Percentiles rank a stretch among this genome's conserved stretches.
Conservation (phyloP, 2,113 vertebrate species). For the Cebidichthys violaceus region DNA sequence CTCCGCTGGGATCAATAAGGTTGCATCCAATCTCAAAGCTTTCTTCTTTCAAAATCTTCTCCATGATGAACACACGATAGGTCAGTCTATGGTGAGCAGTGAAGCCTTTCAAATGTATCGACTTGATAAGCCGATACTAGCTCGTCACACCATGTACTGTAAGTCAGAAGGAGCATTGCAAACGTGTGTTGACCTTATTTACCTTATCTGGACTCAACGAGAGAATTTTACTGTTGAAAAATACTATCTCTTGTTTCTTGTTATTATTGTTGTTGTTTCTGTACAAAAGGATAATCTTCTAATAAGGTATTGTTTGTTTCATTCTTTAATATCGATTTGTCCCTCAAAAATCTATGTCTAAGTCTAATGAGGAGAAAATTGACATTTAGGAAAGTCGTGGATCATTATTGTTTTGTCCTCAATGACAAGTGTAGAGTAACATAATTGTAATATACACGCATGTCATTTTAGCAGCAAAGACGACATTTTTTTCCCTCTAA, state of each 20-base stretch:
- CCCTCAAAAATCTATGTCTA: not conserved
- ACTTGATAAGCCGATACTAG: not conserved
- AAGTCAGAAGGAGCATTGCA: not conserved
- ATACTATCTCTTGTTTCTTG: not conserved
- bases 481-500: not conserved
- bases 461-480: not conserved
- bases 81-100: not conserved
- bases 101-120: not conserved
- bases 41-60: not conserved
- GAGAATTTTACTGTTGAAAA: not conserved
- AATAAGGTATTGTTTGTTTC: not conserved
- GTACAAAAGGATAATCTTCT: not conserved
- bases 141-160: not conserved
- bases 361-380: not conserved
- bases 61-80: not conserved
- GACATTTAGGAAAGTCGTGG: not conserved
- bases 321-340: not conserved
- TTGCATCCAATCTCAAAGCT: slow-evolving; percentile 30
- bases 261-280: not conserved
- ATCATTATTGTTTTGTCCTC: not conserved
- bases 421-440: not conserved
- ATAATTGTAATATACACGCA: not conserved
- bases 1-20: slow-evolving; percentile 38
- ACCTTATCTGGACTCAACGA: not conserved
- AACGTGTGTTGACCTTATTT: not conserved